A percentile compares a stretch with the other conserved stretches of the same genome.
phyloP scores from a whole-genome alignment of 1,140 invertebrate genomes.

The Dolichoris vasculosae region DNA sequence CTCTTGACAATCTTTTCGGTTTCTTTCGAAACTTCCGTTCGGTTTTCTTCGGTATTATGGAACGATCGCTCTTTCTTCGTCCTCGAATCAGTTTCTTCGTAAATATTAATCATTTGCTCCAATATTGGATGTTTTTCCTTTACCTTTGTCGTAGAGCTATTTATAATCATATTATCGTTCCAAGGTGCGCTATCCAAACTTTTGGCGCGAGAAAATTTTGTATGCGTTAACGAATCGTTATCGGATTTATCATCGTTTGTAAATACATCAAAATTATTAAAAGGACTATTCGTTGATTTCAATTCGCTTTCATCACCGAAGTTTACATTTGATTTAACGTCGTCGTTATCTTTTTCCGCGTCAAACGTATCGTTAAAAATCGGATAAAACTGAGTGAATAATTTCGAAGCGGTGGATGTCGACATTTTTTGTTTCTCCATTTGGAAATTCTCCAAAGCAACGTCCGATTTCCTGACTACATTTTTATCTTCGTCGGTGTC shows the following conservation, averaged over 20 bases:
- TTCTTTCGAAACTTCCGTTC: neutral
- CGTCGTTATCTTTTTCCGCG: neutral
- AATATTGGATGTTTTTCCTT: neutral
- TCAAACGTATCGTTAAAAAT: neutral
- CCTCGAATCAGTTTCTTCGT: neutral
- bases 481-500: constrained; percentile 38
- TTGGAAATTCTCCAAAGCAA: constrained; percentile 7
- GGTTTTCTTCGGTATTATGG: neutral
- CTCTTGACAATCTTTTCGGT: neutral
- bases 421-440: neutral
- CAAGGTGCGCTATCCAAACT: neutral
- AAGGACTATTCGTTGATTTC: neutral
- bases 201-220: neutral
- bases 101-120: neutral
- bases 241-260: neutral
- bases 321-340: neutral
- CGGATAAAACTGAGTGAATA: constrained; percentile 1
- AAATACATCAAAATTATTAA: neutral
- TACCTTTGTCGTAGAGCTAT: neutral
- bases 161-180: neutral
- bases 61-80: neutral
- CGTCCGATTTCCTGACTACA: constrained; percentile 24
- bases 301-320: constrained; percentile 3
- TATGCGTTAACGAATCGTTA: neutral
- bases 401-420: neutral